Evolutionary conservation across 30 jellyfish, hydroid and myxozoan species (phyloP), one percentile per base, ranked within the genome.

Genomic region (Cassiopea andromeda): DNA sequence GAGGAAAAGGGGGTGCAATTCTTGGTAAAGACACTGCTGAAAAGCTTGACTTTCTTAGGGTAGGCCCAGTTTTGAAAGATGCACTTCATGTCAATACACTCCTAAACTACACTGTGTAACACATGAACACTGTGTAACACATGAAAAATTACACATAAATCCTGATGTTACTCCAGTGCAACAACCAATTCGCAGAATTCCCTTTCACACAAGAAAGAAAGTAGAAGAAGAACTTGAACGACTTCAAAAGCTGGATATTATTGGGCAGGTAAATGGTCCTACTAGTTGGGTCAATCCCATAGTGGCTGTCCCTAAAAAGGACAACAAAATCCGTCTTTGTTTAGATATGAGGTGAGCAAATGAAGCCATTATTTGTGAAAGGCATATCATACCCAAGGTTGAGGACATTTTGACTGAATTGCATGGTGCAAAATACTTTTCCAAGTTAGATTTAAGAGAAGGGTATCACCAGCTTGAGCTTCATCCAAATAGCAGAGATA

Each of bases 341-440:
- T 44, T 87, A n/a, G 92, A 87, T 69, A 87, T 87, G 94, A 15
- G 85, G 48, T 1, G 60, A 47, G 93, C 93, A 7, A 85, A 85
- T 54, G 66, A 17, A 8, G 93, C 93, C 19, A 77, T 87, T 0
- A 78, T 16, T 44, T 12, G 94, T 7, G 90, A 16, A 58, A 48
- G 93, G 44, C 92, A 79, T 73, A 14, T 44, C 46, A 79, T 88
- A 18, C 96, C 88, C 0, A 88, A 50, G 60, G 70, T 80, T 48
- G 94, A 78, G 12, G 93, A 80, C 46, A 88, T 78, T 8, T 27
- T 60, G 48, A 15, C 80, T 8, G 89, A 88, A 44, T 67, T 88
- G 66, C 60, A 79, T 68, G 88, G 88, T 49, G 92, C 93, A 46
- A 48, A 46, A 12, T 44, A 60, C 67, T 88, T 77, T 54, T 78